phyloP scores from a whole-genome alignment of 2,797 vertebrate genomes.

The Margarornis squamiger region DNA sequence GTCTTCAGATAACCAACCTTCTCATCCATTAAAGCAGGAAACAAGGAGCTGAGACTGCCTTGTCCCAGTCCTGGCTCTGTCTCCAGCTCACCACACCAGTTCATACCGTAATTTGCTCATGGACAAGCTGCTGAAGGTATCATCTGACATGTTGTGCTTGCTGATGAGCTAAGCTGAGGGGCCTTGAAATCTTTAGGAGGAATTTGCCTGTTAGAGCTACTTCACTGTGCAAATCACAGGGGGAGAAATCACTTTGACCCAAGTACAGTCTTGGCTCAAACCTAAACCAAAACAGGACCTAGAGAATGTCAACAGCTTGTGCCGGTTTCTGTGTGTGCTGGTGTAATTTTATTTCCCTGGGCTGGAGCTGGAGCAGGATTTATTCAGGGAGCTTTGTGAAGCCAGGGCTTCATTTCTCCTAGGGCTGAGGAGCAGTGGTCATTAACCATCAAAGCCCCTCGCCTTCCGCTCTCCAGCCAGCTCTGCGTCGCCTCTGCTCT shows the following conservation, averaged over 20 bases:
- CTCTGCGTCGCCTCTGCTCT: not conserved
- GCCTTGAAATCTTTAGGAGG: not conserved
- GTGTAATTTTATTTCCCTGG: not conserved
- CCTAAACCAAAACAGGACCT: not conserved
- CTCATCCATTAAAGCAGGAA: not conserved
- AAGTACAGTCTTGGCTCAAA: not conserved
- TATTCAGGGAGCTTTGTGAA: not conserved
- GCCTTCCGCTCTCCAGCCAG: not conserved
- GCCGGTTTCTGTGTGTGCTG: not conserved
- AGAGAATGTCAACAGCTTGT: not conserved
- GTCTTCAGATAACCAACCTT: not conserved
- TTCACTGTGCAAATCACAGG: not conserved
- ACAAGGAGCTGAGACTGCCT: not conserved
- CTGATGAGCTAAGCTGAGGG: not conserved
- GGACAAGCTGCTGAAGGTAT: not conserved
- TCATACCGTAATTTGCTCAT: not conserved
- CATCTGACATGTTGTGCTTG: not conserved
- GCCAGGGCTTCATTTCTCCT: not conserved
- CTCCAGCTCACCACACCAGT: not conserved
- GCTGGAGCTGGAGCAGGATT: not conserved
- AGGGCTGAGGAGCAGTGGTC: not conserved
- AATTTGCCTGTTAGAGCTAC: not conserved
- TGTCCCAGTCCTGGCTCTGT: not conserved
- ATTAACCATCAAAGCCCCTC: conserved; percentile 21
- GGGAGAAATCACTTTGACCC: not conserved